phyloP scores from a whole-genome alignment of 2,113 vertebrate species.

The Stictonetta naevosa region DNA sequence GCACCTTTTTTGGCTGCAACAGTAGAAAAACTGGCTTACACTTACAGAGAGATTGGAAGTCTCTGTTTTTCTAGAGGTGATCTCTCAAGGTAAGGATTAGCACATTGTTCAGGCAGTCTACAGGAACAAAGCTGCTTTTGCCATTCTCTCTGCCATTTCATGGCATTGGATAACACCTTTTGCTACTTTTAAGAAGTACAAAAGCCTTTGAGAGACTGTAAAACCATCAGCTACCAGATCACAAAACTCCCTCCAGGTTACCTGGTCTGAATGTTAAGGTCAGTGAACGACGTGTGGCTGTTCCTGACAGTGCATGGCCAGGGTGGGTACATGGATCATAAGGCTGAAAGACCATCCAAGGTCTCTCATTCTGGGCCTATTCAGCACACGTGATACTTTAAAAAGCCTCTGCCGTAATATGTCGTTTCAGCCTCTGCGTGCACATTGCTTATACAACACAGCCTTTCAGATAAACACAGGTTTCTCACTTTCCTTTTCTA shows the following conservation, averaged over 20 bases:
- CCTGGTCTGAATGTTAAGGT: not conserved
- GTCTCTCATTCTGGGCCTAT: not conserved
- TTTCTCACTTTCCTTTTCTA: not conserved
- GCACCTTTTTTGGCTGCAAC: constrained; percentile 42
- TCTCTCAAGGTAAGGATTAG: constrained; percentile 40
- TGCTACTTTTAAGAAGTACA: not conserved
- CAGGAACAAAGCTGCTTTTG: constrained; percentile 9
- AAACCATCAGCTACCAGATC: not conserved
- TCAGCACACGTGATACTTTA: not conserved
- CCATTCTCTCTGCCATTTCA: not conserved
- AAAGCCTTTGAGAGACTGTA: not conserved
- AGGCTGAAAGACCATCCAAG: not conserved
- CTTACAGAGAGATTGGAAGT: not conserved
- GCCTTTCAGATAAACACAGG: not conserved
- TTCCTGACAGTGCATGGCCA: not conserved
- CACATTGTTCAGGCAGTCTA: not conserved
- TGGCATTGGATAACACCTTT: not conserved
- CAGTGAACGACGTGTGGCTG: fast-evolving
- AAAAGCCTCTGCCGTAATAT: not conserved
- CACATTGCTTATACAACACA: not conserved
- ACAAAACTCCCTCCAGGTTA: not conserved
- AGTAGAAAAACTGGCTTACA: constrained; percentile 50
- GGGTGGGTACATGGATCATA: not conserved
- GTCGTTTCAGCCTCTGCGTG: not conserved
- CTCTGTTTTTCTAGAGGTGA: constrained; percentile 40